Evolutionary conservation across 2,113 vertebrate genomes (phyloP), one percentile per base, ranked within the genome.

Genomic region (Tetrax tetrax): DNA sequence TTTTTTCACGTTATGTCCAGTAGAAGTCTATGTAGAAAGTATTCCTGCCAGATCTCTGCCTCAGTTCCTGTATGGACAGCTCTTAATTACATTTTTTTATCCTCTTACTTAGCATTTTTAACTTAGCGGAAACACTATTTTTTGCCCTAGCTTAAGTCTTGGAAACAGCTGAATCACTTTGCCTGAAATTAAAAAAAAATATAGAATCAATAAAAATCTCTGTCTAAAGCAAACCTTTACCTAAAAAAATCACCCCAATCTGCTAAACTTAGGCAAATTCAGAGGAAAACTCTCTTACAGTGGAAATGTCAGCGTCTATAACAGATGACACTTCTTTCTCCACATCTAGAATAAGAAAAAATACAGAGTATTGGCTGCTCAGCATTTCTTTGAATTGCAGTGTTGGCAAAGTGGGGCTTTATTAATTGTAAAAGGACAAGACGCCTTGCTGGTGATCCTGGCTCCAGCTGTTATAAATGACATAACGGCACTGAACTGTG

Each of bases 11-110:
- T 54, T 82, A 79, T 51, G 37, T 84, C 19, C 28, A 71, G 56
- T 29, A 60, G 57, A 87, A 88, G 28, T 25, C 57, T 64, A 43
- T 33, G 29, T 33, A 83, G 69, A 93, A 90, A 88, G 61, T 83
- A 88, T 61, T 91, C 90, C 74, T 77, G 75, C 28, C 59, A 84
- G 72, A 81, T 43, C 29, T 9, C 29, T 84, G 51, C 60, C 47
- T 84, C 38, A 19, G 28, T 87, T 83, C 37, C 56, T 94, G 24
- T 48, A 81, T 5, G 37, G 48, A 72, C 38, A 60, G 25, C 33
- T 92, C 63, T 92, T 93, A 89, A 94, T 82, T 66, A 91, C 31
- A 70, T 87, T 28, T 87, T 91, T 81, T 83, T 77, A 53, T 87
- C 37, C 31, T 47, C 68, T 80, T 74, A 72, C 51, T 84, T 75